Percentiles rank a stretch among this genome's conserved stretches.
These are phyloP conservation scores for Drosophila mimica DNA, from an alignment of 2,888 invertebrate genomes.

Conservation along the genomic window DNA sequence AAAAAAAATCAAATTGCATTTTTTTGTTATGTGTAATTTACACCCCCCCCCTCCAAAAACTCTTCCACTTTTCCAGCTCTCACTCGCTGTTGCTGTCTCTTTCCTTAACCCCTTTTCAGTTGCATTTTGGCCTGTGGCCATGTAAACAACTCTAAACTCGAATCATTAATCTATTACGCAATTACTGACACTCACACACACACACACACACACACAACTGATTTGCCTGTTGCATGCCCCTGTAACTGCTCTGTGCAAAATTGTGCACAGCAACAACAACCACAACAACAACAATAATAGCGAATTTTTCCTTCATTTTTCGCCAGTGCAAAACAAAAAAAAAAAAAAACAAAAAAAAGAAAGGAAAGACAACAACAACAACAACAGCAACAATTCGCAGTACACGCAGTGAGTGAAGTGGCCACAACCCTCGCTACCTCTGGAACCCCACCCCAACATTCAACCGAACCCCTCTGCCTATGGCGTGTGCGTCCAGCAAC, in stretches of 20 bases:
- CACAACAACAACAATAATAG: constrained; percentile 27
- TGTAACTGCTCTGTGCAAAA: constrained; percentile 17
- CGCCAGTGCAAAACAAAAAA: constrained; percentile 40
- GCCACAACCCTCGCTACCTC: neutral
- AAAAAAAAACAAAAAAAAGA: neutral
- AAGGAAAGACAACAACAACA: constrained; percentile 12
- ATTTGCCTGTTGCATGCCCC: constrained; percentile 53
- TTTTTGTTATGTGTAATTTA: neutral
- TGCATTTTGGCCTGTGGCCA: constrained; percentile 65
- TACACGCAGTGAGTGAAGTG: constrained; percentile 53
- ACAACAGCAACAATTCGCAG: constrained; percentile 48
- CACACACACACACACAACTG: constrained; percentile 14
- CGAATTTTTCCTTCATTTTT: constrained; percentile 54
- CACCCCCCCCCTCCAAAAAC: neutral
- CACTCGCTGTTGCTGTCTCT: neutral
- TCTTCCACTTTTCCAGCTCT: neutral
- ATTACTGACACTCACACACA: constrained; percentile 58
- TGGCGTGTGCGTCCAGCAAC: constrained; percentile 29
- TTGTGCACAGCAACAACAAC: constrained; percentile 38
- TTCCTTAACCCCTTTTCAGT: constrained; percentile 28
- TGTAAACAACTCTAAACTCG: constrained; percentile 65
- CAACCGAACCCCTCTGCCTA: neutral
- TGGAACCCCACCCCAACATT: neutral
- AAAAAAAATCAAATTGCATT: too few relatives aligned
- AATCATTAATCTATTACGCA: constrained; percentile 78